These are phyloP conservation scores for Armadillidium nasatum DNA, from an alignment of 1,140 invertebrate genomes.

Conservation along the genomic window DNA sequence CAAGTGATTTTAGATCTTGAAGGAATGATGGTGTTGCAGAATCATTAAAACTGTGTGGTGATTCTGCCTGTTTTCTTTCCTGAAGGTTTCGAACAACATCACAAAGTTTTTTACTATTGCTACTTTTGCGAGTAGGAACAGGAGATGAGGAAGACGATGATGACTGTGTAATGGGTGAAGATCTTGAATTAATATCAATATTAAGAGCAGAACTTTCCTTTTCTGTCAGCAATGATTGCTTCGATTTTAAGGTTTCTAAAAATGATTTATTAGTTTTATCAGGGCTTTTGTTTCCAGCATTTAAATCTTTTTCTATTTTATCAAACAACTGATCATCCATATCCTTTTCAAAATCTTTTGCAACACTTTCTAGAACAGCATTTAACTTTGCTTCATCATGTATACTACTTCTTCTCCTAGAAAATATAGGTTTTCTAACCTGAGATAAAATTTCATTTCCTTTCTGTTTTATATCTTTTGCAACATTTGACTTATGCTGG, in stretches of 20 bases:
- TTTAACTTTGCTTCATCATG: conserved; percentile 42
- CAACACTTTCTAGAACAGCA: conserved; percentile 41
- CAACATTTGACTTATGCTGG: not conserved
- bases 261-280: conserved; percentile 30
- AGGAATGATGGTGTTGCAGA: conserved; percentile 41
- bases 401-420: conserved; percentile 36
- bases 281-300: conserved; percentile 41
- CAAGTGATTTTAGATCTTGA: conserved; percentile 35
- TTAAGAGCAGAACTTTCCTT: conserved; percentile 18
- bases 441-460: not conserved
- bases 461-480: not conserved
- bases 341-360: conserved; percentile 41
- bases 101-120: conserved; percentile 39
- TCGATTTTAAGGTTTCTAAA: not conserved
- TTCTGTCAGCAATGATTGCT: not conserved
- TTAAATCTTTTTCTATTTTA: conserved; percentile 41
- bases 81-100: conserved; percentile 42
- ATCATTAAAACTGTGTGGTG: conserved; percentile 27
- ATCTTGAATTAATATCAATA: not conserved
- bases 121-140: conserved; percentile 22
- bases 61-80: conserved; percentile 42
- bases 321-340: conserved; percentile 41
- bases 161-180: conserved; percentile 10
- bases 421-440: conserved; percentile 17
- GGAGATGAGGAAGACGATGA: conserved; percentile 21